phyloP scores from a whole-genome alignment of 2,888 invertebrate genomes.

The Rhagium mordax region DNA sequence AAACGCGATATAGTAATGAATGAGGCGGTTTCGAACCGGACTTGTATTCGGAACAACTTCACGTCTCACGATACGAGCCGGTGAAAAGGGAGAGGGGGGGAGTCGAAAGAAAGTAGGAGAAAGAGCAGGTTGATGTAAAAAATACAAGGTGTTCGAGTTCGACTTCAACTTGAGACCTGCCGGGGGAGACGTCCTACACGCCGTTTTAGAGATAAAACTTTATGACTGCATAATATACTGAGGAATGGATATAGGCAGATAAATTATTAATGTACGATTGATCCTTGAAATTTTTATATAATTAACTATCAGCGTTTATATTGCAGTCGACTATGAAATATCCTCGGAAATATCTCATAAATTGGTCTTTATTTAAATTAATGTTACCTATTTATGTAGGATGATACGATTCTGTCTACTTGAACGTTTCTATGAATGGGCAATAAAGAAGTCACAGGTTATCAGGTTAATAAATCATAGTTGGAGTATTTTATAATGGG shows the following conservation, averaged over 20 bases:
- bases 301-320: background rate
- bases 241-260: background rate
- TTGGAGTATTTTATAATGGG: too few species aligned
- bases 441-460: too few species aligned
- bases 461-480: too few species aligned
- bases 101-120: conserved; percentile 51
- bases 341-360: background rate
- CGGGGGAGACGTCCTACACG: background rate
- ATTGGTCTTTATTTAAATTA: background rate
- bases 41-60: conserved; percentile 51
- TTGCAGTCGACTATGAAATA: background rate
- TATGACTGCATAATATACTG: background rate
- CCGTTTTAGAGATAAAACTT: background rate
- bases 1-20: conserved; percentile 31
- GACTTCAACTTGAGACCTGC: background rate
- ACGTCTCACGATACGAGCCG: conserved; percentile 32
- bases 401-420: too few species aligned
- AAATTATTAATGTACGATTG: background rate
- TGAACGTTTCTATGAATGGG: too few species aligned
- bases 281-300: background rate
- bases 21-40: conserved; percentile 49
- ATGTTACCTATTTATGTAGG: too few species aligned
- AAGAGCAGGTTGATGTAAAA: conserved; percentile 46
- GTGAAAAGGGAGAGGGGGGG: conserved; percentile 37
- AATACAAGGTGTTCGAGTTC: conserved; percentile 18